Base-by-base conservation (phyloP, 2,797 vertebrate genomes). In the Enteromius anoplus region DNA sequence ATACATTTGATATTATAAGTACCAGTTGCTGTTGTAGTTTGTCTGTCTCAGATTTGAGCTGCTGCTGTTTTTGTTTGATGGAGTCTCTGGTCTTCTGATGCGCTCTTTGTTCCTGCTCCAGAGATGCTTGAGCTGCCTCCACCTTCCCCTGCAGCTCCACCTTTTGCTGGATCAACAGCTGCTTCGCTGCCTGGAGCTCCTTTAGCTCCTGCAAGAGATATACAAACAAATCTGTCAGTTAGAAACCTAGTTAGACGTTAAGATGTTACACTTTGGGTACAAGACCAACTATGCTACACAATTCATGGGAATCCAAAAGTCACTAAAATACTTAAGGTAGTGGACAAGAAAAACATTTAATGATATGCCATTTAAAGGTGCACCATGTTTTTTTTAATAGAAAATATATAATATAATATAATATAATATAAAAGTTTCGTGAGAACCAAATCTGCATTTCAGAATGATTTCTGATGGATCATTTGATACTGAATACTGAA, bases 81-180 rank as follows among this genome's bases (percentile, higher is more conserved):
- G 94, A 80, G 79, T 96, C 96, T 89, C 88, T 95, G 55, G 96
- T 91, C 86, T 91, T 88, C 91, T 97, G 95, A 87, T 97, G 96
- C 4, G 78, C 93, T 62, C 89, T 95, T 84, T 95, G 96, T 89
- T 98, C 96, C 88, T 97, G 93, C 86, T 97, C 94, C 23, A 98
- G 87, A 65, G 87, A 66, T 11, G 89, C 91, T 88, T 93, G 94
- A 0, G 85, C 87, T 4, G 88, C 91, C 88, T 98, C 96, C 85
- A 96, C 88, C 90, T 95, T 95, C 72, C 93, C 92, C 90, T 99
- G 98, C 77, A 97, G 90, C 89, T 98, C 97, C 92, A 99, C 91
- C 88, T 99, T 99, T 93, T 99, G 97, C 89, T 98, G 96, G 92
- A 99, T 98, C 92, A 99, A 91, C 80, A 98, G 92, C 86, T 97